A percentile compares a stretch with the other conserved stretches of the same genome.
Evolutionary conservation across 2,113 vertebrate genomes (phyloP).

Genomic region (Ceyx cyanopectus): DNA sequence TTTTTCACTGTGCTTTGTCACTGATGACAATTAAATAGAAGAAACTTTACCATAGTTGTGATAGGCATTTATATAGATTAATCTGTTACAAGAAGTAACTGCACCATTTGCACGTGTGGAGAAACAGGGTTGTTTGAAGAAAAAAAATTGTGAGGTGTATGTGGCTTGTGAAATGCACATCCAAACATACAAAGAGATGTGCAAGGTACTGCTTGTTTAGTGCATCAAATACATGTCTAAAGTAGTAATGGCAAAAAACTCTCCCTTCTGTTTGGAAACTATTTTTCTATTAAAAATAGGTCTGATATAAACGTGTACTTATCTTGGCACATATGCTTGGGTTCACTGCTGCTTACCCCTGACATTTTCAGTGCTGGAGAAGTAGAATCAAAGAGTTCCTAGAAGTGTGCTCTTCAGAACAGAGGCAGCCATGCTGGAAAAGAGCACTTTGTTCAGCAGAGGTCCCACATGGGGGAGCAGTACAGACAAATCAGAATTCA

Average conservation of each 20-base stretch:
- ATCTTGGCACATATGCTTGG: not conserved
- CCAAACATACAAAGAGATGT: no score
- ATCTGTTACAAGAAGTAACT: not conserved
- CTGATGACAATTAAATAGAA: not conserved
- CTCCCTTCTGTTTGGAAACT: not conserved
- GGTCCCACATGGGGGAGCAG: not conserved
- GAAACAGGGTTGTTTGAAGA: not conserved
- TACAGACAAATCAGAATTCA: not conserved
- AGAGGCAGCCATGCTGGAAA: not conserved
- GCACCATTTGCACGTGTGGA: not conserved
- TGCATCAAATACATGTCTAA: not conserved
- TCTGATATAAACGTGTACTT: not conserved
- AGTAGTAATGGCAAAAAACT: not conserved
- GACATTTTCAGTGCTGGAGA: not conserved
- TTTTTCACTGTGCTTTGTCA: not conserved
- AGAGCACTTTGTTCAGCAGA: not conserved
- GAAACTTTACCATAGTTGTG: not conserved
- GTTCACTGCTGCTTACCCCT: not conserved
- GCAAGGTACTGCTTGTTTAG: not conserved
- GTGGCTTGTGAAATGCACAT: not conserved
- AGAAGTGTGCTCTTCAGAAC: not conserved
- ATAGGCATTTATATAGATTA: not conserved
- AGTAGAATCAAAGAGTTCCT: not conserved
- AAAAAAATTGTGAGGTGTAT: fast-evolving
- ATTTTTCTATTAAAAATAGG: not conserved